Percentiles rank a stretch among this genome's conserved stretches.
phyloP scores from a whole-genome alignment of 2,888 invertebrate species.

The Philopedon plagiatum region DNA sequence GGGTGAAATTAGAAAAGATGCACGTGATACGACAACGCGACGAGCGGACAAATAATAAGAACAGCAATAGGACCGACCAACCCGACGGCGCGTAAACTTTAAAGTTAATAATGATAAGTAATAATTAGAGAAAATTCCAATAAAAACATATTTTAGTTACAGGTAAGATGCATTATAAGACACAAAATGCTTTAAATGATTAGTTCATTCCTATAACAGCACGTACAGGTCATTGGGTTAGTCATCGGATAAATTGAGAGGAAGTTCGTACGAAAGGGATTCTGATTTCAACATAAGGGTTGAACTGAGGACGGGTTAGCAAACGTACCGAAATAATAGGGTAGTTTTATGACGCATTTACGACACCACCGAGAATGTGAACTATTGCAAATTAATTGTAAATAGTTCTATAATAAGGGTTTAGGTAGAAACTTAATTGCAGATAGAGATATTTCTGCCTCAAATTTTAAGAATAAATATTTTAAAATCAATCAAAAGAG shows the following conservation, averaged over 20 bases:
- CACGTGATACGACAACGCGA: no score
- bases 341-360: constrained; percentile 28
- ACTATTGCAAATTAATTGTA: not conserved
- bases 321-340: constrained; percentile 45
- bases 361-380: not conserved
- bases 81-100: no score
- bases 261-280: constrained; percentile 24
- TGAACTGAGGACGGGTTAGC: constrained; percentile 24
- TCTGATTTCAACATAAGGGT: constrained; percentile 26
- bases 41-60: no score
- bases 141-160: no score
- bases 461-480: no score
- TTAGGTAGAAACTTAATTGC: not conserved
- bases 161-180: no score
- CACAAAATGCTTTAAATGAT: not conserved
- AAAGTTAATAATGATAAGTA: no score
- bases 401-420: not conserved
- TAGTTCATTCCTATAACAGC: not conserved
- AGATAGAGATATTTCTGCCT: not conserved
- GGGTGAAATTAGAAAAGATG: no score
- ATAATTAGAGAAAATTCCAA: no score
- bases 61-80: no score
- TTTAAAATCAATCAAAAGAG: no score
- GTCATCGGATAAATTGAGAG: constrained; percentile 32
- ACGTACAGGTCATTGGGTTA: not conserved